Evolutionary conservation across 1,140 invertebrate genomes (phyloP).

Genomic region (Rhopalosiphum padi): DNA sequence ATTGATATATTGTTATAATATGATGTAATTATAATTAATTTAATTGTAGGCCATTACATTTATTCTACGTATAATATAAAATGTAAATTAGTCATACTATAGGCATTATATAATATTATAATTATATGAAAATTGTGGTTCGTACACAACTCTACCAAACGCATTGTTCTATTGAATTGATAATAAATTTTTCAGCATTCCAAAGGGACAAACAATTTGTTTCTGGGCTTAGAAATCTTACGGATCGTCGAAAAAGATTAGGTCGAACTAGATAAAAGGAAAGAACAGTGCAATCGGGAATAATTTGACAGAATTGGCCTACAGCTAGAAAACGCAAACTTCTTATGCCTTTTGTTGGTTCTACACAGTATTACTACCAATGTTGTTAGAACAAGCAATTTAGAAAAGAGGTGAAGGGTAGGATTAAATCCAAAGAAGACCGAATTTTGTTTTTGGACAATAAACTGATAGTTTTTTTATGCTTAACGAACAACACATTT

Average conservation of each 20-base stretch:
- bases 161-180: neutral
- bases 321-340: neutral
- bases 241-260: conserved; percentile 29
- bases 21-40: neutral
- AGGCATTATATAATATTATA: neutral
- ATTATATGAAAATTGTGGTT: neutral
- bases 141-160: neutral
- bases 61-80: neutral
- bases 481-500: neutral
- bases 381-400: neutral
- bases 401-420: neutral
- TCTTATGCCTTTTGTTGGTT: conserved; percentile 5
- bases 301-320: conserved; percentile 48
- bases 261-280: neutral
- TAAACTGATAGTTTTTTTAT: neutral
- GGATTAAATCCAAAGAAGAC: neutral
- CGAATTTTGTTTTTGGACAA: neutral
- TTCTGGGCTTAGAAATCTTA: conserved; percentile 14
- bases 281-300: conserved; percentile 31
- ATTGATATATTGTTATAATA: too few species aligned
- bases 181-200: conserved; percentile 43
- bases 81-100: neutral
- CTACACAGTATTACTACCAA: neutral
- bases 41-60: neutral
- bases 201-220: conserved; percentile 30